Conservation (phyloP, 2,797 vertebrate species). For the Paratrypauchen microcephalus region DNA sequence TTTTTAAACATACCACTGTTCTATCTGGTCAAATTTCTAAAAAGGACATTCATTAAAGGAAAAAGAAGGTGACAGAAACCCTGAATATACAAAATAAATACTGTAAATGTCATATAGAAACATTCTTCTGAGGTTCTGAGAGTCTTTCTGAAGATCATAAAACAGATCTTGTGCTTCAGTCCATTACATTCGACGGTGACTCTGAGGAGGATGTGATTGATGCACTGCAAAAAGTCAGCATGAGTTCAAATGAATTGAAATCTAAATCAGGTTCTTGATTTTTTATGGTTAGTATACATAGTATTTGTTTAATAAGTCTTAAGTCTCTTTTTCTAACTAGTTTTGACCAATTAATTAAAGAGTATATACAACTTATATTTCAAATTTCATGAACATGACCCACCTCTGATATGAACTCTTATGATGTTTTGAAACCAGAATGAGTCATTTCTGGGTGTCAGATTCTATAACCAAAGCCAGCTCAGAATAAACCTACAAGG, state of each 20-base stretch:
- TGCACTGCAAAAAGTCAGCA: neutral
- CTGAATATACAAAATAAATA: neutral
- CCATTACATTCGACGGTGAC: slow-evolving; percentile 3
- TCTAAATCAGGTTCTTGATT: neutral
- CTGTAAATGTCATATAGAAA: neutral
- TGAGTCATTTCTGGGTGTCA: too few species aligned
- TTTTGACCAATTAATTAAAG: neutral
- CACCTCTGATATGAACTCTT: too few species aligned
- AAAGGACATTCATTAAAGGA: neutral
- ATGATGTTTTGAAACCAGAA: too few species aligned
- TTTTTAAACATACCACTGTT: neutral
- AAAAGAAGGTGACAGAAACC: neutral
- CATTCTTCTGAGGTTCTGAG: neutral
- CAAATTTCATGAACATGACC: too few species aligned
- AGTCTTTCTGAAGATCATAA: slow-evolving; percentile 6
- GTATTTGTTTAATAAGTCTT: neutral
- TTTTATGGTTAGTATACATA: neutral
- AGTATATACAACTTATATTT: too few species aligned
- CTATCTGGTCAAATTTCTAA: neutral
- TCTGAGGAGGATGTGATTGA: slow-evolving; percentile 2
- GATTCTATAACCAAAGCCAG: too few species aligned
- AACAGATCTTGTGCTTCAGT: slow-evolving; percentile 51
- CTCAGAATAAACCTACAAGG: too few species aligned
- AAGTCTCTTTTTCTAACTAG: neutral
- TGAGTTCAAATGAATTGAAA: neutral